phyloP scores from a whole-genome alignment of 2,797 vertebrate species.

The Choloepus didactylus region DNA sequence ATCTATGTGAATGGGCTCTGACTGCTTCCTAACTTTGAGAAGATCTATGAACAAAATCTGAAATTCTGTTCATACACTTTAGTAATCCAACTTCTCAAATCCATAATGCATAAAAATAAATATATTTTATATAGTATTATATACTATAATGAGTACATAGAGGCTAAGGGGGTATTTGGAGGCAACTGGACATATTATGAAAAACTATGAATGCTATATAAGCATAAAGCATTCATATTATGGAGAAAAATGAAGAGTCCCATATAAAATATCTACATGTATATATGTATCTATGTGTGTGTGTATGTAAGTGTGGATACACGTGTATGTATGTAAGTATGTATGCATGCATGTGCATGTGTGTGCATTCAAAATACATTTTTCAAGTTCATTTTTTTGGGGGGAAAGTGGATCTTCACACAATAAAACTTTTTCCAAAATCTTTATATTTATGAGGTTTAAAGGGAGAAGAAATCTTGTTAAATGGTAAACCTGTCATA shows the following conservation, averaged over 20 bases:
- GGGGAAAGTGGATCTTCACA: not conserved
- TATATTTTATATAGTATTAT: not conserved
- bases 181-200: not conserved
- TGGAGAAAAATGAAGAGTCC: conserved; percentile 19
- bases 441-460: not conserved
- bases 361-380: not conserved
- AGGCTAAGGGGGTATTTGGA: not conserved
- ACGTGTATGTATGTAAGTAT: not conserved
- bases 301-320: too few relatives aligned
- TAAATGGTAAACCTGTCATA: conserved; percentile 6
- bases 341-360: not conserved
- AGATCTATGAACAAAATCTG: conserved; percentile 32
- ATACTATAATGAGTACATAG: not conserved
- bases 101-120: conserved; percentile 41
- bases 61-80: conserved; percentile 35
- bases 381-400: not conserved
- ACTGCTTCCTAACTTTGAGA: not conserved
- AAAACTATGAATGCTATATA: not conserved
- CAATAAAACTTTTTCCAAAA: not conserved
- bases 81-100: conserved; percentile 12
- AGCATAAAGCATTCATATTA: not conserved
- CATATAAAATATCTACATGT: not conserved
- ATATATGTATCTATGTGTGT: not conserved
- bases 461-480: conserved; percentile 13
- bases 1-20: not conserved